These are phyloP conservation scores for Thunnus thynnus DNA, from an alignment of 2,113 vertebrate genomes.

Conservation along the genomic window DNA sequence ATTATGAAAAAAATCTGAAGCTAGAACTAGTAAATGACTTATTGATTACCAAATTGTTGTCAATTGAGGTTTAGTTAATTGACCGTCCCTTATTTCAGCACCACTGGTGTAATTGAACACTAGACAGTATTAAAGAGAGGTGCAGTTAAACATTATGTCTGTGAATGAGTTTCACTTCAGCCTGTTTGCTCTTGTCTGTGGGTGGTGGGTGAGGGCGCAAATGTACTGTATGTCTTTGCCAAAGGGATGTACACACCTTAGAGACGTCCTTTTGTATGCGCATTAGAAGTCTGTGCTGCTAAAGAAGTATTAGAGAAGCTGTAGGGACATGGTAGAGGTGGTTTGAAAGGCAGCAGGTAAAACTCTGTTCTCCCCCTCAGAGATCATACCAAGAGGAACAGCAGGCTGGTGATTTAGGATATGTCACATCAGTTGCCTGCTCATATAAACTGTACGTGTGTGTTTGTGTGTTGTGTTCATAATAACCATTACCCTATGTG, in stretches of 20 bases:
- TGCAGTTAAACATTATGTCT: too few relatives aligned
- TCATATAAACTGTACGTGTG: constrained; percentile 38
- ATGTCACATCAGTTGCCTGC: constrained; percentile 60
- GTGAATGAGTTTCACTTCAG: constrained; percentile 2
- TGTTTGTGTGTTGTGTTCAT: constrained; percentile 27
- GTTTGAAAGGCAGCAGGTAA: constrained; percentile 75
- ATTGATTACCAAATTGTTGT: too few relatives aligned
- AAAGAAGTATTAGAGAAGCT: constrained; percentile 47
- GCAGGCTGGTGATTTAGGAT: constrained; percentile 58
- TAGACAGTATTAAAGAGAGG: not conserved
- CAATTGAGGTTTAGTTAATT: too few relatives aligned
- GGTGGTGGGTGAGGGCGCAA: not conserved
- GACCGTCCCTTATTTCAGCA: too few relatives aligned
- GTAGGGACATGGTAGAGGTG: constrained; percentile 39
- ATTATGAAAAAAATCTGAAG: too few relatives aligned
- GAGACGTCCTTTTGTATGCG: constrained; percentile 1
- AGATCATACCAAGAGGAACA: constrained; percentile 49
- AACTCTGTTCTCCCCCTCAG: constrained; percentile 23
- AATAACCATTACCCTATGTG: constrained; percentile 45
- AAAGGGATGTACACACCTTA: constrained; percentile 19
- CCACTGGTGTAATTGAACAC: too few relatives aligned
- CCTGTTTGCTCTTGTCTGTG: constrained; percentile 5
- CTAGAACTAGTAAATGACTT: too few relatives aligned
- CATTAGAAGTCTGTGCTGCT: constrained; percentile 28
- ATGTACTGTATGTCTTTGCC: constrained; percentile 32